Evolutionary conservation across 1,140 invertebrate species (phyloP).

Genomic region (Camponotus vicinus): DNA sequence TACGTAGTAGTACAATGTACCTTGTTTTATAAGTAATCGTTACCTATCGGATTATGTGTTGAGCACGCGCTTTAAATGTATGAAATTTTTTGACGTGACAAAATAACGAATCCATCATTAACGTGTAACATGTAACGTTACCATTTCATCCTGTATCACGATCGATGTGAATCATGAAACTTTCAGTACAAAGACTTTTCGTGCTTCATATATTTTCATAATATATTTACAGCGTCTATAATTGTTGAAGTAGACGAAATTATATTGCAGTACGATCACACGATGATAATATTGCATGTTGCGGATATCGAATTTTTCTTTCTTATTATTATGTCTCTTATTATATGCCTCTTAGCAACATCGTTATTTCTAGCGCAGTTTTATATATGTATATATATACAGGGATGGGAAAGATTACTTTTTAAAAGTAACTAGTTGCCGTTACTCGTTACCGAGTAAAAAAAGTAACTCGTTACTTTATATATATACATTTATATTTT

Average conservation of each 20-base stretch:
- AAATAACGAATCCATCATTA: background rate
- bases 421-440: no score
- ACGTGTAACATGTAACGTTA: conserved; percentile 1
- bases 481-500: background rate
- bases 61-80: conserved; percentile 37
- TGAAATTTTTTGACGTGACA: background rate
- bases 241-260: conserved; percentile 16
- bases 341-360: background rate
- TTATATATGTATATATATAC: background rate
- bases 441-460: no score
- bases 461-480: no score
- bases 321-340: background rate
- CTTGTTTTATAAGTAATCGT: conserved; percentile 29
- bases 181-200: background rate
- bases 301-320: conserved; percentile 2
- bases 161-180: conserved; percentile 1
- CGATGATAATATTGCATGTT: background rate
- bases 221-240: conserved; percentile 36
- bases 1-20: no score
- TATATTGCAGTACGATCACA: background rate
- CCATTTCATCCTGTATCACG: background rate
- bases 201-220: conserved; percentile 51
- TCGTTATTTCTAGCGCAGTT: background rate
- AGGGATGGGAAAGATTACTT: no score
- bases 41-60: conserved; percentile 15